Percentiles rank a stretch among this genome's conserved stretches.
Conservation (phyloP, 53 echinoderm and acorn worm species). For the Henricia sp. region DNA sequence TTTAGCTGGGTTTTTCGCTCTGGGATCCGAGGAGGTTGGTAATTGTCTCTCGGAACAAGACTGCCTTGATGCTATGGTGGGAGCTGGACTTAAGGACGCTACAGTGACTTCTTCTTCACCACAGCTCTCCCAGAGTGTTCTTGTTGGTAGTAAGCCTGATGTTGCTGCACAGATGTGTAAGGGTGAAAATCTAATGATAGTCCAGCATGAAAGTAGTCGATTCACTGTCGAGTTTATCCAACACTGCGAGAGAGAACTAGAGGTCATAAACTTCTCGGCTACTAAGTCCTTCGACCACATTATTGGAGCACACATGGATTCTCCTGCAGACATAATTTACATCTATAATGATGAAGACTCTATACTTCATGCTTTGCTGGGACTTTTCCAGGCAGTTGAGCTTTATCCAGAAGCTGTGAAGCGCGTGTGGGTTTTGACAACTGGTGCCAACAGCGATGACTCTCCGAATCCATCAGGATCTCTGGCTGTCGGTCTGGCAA, state of each 20-base stretch:
- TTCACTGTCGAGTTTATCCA: conserved; percentile 27
- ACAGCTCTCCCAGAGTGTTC: conserved; percentile 81
- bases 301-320: background rate
- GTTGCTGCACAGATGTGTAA: background rate
- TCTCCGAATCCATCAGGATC: conserved; percentile 28
- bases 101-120: conserved; percentile 70
- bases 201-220: conserved; percentile 35
- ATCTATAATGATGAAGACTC: conserved; percentile 22
- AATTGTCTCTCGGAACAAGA: conserved; percentile 54
- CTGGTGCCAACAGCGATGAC: conserved; percentile 35
- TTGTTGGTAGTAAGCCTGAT: conserved; percentile 71
- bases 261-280: conserved; percentile 35
- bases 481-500: conserved; percentile 57
- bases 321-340: conserved; percentile 49
- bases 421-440: conserved; percentile 60
- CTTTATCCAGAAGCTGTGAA: conserved; percentile 32
- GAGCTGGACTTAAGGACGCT: conserved; percentile 76
- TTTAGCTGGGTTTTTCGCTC: conserved; percentile 83
- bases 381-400: conserved; percentile 63
- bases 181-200: conserved; percentile 32
- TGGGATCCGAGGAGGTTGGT: conserved; percentile 28
- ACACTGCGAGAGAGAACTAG: conserved; percentile 45
- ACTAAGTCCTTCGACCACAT: conserved; percentile 15
- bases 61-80: conserved; percentile 66
- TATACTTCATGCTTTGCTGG: conserved; percentile 53